phyloP scores from a whole-genome alignment of 2,888 invertebrate genomes.

The Odontocerum albicorne region DNA sequence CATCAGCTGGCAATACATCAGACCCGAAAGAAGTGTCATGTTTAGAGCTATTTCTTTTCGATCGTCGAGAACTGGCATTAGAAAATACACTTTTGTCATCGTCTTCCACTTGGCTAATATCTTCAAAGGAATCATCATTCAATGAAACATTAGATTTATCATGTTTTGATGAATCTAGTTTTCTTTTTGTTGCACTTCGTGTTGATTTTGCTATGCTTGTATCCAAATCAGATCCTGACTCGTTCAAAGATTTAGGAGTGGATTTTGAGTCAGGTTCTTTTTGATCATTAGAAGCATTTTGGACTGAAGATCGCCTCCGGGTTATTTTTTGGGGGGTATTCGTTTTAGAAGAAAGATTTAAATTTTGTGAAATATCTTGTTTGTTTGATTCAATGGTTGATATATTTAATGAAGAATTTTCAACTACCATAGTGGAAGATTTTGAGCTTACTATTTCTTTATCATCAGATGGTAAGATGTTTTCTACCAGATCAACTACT shows the following conservation, averaged over 20 bases:
- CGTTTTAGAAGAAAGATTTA: too few relatives aligned
- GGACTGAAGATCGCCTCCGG: slow-evolving; percentile 13
- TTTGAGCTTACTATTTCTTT: too few relatives aligned
- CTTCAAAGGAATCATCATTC: neutral
- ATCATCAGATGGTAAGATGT: too few relatives aligned
- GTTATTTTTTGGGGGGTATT: slow-evolving; percentile 14
- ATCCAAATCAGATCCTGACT: slow-evolving; percentile 13
- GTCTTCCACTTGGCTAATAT: neutral
- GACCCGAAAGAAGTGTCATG: slow-evolving; percentile 21
- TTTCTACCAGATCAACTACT: too few relatives aligned
- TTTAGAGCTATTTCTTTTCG: slow-evolving; percentile 12
- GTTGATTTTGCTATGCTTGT: slow-evolving; percentile 21
- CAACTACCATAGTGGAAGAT: too few relatives aligned
- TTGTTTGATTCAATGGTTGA: too few relatives aligned
- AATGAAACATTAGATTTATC: neutral
- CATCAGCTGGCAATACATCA: slow-evolving; percentile 19
- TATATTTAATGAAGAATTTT: too few relatives aligned
- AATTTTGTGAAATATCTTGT: too few relatives aligned
- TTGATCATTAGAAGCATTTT: too few relatives aligned
- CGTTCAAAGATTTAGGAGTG: slow-evolving; percentile 46
- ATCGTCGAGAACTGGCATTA: slow-evolving; percentile 23
- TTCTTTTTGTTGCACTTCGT: slow-evolving; percentile 28
- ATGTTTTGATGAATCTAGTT: neutral
- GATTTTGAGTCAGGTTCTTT: slow-evolving; percentile 38
- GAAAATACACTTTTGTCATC: slow-evolving; percentile 23